phyloP scores from a whole-genome alignment of 2,797 vertebrate species.

The Hydrophis major region DNA sequence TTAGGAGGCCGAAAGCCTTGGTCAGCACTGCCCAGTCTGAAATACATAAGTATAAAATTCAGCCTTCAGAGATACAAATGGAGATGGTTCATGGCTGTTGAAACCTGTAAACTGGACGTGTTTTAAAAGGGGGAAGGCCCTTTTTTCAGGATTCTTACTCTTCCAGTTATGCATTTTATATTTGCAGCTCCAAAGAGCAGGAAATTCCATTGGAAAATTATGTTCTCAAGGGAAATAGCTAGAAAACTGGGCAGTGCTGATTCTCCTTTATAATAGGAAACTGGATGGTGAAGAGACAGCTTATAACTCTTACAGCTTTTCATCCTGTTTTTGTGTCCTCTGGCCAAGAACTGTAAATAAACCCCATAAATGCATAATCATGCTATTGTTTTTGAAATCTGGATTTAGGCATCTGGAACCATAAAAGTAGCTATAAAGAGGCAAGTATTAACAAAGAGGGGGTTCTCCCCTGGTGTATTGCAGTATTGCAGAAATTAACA shows the following conservation, averaged over 20 bases:
- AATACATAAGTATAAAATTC: background rate
- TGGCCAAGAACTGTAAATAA: background rate
- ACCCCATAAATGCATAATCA: background rate
- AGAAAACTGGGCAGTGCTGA: background rate
- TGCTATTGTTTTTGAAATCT: background rate
- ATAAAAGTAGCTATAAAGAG: background rate
- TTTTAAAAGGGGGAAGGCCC: too few relatives aligned
- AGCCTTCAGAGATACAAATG: background rate
- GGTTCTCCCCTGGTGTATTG: background rate
- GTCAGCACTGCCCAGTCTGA: background rate
- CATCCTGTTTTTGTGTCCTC: background rate
- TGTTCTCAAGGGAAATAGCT: background rate
- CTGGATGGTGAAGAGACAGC: background rate
- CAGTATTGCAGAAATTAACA: constrained; percentile 4
- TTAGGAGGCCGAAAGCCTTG: background rate
- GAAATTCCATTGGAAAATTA: constrained; percentile 14
- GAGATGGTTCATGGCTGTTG: background rate
- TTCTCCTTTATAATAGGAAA: background rate
- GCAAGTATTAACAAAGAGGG: background rate
- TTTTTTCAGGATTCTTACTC: background rate
- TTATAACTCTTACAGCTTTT: background rate
- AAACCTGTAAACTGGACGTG: background rate
- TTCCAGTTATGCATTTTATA: background rate
- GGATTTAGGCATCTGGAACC: background rate
- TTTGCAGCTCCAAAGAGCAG: background rate